phyloP scores from a whole-genome alignment of 1,140 invertebrate genomes.

The Macrocentrus cingulum region DNA sequence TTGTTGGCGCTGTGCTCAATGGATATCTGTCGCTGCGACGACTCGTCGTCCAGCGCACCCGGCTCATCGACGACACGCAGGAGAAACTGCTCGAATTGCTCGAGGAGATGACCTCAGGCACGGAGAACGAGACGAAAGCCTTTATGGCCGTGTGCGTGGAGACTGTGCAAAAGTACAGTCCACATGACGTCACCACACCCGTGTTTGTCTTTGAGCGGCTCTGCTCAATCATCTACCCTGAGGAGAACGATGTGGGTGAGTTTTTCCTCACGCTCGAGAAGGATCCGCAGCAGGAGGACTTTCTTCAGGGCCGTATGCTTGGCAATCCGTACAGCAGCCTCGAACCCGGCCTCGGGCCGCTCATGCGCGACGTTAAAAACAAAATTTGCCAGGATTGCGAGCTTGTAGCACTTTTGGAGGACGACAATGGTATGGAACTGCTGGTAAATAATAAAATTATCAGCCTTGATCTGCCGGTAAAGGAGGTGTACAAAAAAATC shows the following conservation, averaged over 20 bases:
- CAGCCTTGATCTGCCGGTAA: conserved; percentile 91
- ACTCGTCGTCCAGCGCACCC: conserved; percentile 90
- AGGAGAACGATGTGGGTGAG: conserved; percentile 95
- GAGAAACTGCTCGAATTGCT: conserved; percentile 91
- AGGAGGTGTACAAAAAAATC: conserved; percentile 81
- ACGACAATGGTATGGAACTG: conserved; percentile 98
- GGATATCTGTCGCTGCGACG: conserved; percentile 90
- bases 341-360: conserved; percentile 89
- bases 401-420: conserved; percentile 91
- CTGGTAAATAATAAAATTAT: conserved; percentile 99
- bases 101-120: conserved; percentile 94
- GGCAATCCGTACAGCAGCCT: conserved; percentile 96
- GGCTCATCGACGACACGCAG: conserved; percentile 95
- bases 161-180: conserved; percentile 90
- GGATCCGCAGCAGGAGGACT: conserved; percentile 98
- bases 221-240: conserved; percentile 96
- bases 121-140: conserved; percentile 92
- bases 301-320: conserved; percentile 95
- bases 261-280: conserved; percentile 97
- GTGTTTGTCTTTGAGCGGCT: conserved; percentile 97
- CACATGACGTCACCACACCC: conserved; percentile 91
- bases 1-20: conserved; percentile 88
- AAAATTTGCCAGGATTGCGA: conserved; percentile 98
- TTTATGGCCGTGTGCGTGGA: conserved; percentile 98
- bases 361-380: conserved; percentile 98